Evolutionary conservation across 2,113 vertebrate species (phyloP), one percentile per base, ranked within the genome.

Genomic region (Psammodynastes pulverulentus): DNA sequence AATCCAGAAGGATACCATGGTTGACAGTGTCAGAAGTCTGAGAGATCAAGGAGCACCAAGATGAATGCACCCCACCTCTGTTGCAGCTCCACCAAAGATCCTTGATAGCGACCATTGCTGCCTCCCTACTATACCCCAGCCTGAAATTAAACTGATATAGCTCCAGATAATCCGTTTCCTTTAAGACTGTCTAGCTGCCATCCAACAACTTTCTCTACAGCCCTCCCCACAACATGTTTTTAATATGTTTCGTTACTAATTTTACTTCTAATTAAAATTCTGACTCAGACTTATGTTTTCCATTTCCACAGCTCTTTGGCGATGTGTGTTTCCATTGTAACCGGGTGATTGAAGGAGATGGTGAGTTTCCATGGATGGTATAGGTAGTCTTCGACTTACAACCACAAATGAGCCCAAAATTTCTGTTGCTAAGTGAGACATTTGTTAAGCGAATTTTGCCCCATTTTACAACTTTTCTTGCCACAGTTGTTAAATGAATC

Each of bases 301-400:
- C 91, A 92, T 7, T 0, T 96, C 84, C 93, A 89, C 97, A 99
- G 99, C 98, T 99, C 0, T 99, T 99, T 45, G 99, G 99, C 93
- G 99, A 99, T 95, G 99, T 99, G 94, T 99, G 99, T 95, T 99
- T 99, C 97, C 99, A 99, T 95, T 99, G 99, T 97, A 99, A 99
- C 91, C 98, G 98, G 93, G 99, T 99, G 29, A 99, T 99, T 95
- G 99, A 99, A 98, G 99, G 99, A 95, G 99, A 99, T 87, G 99
- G 99, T 99, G 95, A 98, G 98, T 91, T 87, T 93, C 94, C 92
- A 19, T 53, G 26, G 53, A 1, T 86, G 34, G 39, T 58, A 58
- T 2, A 34, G 5, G 5, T 67, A 67, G 29, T 34, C 62, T 1
- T 67, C 2, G 2, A 67, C 26, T 67, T n/a, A 67, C 5, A 3